phyloP scores from a whole-genome alignment of 2,888 invertebrate species.

The Netelia inedita region DNA sequence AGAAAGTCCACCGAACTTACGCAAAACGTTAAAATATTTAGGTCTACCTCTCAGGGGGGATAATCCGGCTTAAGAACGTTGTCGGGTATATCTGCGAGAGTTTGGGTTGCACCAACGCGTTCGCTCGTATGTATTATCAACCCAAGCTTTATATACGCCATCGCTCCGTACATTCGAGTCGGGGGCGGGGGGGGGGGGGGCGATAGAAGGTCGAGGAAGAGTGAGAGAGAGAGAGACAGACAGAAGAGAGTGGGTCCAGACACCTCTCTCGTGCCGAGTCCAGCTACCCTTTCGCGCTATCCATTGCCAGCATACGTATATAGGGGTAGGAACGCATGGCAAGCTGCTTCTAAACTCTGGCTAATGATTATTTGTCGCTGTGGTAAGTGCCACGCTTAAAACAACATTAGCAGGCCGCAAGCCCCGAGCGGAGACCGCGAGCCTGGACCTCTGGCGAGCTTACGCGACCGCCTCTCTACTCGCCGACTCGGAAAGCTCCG shows the following conservation, averaged over 20 bases:
- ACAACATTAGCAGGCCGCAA: conserved; percentile 82
- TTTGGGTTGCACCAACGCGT: conserved; percentile 62
- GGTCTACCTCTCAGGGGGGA: conserved; percentile 78
- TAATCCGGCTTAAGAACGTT: conserved; percentile 80
- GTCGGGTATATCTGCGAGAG: conserved; percentile 72
- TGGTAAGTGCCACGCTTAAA: conserved; percentile 82
- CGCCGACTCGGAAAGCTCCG: conserved; percentile 24
- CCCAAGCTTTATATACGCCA: too few species aligned
- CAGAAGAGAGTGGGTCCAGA: conserved; percentile 69
- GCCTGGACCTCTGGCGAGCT: conserved; percentile 69
- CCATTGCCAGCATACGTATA: neutral
- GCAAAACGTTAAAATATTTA: conserved; percentile 79
- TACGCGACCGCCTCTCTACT: conserved; percentile 64
- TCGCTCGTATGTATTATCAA: neutral
- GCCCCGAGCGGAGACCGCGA: conserved; percentile 74
- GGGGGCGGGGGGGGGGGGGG: conserved; percentile 6
- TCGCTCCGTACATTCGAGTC: neutral
- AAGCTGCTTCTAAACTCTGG: conserved; percentile 79
- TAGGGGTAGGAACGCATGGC: conserved; percentile 55
- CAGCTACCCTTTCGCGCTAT: conserved; percentile 21
- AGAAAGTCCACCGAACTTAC: conserved; percentile 52
- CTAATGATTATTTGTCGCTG: conserved; percentile 83
- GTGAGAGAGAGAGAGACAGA: conserved; percentile 16
- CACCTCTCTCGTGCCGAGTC: conserved; percentile 42
- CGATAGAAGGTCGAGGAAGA: conserved; percentile 15